Evolutionary conservation across 2,888 invertebrate species (phyloP).

Genomic region (Plagodis dolabraria): DNA sequence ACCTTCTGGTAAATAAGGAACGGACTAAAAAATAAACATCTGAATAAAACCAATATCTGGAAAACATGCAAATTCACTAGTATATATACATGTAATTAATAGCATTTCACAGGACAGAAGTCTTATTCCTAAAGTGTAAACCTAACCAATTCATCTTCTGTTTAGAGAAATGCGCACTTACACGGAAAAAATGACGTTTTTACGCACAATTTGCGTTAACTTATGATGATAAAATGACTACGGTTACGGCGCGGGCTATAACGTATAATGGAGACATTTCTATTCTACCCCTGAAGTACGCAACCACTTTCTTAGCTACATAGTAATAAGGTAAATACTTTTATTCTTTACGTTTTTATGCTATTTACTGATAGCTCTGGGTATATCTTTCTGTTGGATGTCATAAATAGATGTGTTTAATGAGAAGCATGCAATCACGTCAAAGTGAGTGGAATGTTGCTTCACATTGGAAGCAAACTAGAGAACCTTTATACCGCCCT

Average conservation of each 20-base stretch:
- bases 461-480: too few species aligned
- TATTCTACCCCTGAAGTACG: conserved; percentile 14
- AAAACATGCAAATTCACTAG: too few species aligned
- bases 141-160: conserved; percentile 27
- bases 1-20: too few species aligned
- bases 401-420: too few species aligned
- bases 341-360: conserved; percentile 6
- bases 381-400: too few species aligned
- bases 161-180: conserved; percentile 26
- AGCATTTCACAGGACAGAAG: background rate
- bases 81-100: background rate
- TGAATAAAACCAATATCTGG: too few species aligned
- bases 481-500: too few species aligned
- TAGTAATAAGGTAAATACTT: conserved; percentile 17
- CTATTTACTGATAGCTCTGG: too few species aligned
- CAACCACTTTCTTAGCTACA: conserved; percentile 11
- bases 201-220: conserved; percentile 38
- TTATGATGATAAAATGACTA: conserved; percentile 39
- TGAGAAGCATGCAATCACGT: too few species aligned
- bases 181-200: conserved; percentile 36
- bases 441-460: too few species aligned
- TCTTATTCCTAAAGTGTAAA: conserved; percentile 1
- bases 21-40: too few species aligned
- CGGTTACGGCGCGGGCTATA: conserved; percentile 29
- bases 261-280: conserved; percentile 28